Base-by-base conservation (phyloP, 2,888 invertebrate genomes). In the Hipparchia sbordonii region DNA sequence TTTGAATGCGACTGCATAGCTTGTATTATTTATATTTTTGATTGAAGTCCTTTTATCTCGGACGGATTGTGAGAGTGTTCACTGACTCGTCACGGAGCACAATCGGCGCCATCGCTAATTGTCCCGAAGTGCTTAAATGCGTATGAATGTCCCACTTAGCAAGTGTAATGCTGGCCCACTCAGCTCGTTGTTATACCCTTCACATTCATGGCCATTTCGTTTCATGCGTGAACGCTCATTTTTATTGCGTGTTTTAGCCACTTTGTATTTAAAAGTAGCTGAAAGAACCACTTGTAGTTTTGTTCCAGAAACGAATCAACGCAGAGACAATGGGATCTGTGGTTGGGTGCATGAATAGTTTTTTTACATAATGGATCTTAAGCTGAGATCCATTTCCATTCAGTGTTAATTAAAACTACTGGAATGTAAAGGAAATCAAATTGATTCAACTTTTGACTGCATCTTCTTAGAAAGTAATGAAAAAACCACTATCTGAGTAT, bases 71-170 rank as follows among this genome's bases (percentile, higher is more conserved):
- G 65, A 46, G 68, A 52, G 76, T 72, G 77, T 80, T 77, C 82
- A 81, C 81, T 83, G 80, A 80, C 76, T 80, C 72, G 74, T 54
- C 69, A 45, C 7, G 9, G 46, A 10, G 71, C 75, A 77, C 81
- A 83, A 87, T 89, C 84, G 89, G 87, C 86, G 87, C 88, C 87
- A 80, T 79, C 77, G 79, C 84, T 90, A 91, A 91, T 90, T 89
- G 87, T 82, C 77, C 82, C 83, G 84, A 89, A 89, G 87, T 88
- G 87, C 83, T 79, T 82, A 84, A 79, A 76, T 76, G 70, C 82
- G 84, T 82, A 83, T 85, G 86, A 87, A 84, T 84, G 82, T 23
- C 75, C 83, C 84, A 87, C 86, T 89, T 85, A 84, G 84, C 80
- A 78, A 85, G 84, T 85, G 83, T 85, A 82, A 85, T 79, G 79